Conservation (phyloP, 35 echinoderm and acorn worm species). For the Heliocidaris tuberculata region DNA sequence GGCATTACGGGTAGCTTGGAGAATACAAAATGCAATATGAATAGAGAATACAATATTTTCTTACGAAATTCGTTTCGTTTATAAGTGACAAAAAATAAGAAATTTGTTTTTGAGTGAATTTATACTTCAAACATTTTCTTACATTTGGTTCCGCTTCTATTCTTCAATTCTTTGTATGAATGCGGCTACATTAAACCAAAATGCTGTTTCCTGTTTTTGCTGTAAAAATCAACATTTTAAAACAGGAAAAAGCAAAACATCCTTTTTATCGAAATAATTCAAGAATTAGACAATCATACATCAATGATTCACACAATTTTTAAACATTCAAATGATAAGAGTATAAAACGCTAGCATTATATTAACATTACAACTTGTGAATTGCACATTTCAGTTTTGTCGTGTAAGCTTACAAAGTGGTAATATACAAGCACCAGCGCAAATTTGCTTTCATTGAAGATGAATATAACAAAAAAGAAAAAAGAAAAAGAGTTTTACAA, state of each 20-base stretch:
- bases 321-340: neutral
- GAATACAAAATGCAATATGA: conserved; percentile 44
- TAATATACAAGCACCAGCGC: neutral
- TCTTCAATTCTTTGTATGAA: neutral
- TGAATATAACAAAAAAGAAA: neutral
- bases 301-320: neutral
- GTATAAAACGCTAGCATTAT: neutral
- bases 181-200: neutral
- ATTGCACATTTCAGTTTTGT: conserved; percentile 3
- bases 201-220: neutral
- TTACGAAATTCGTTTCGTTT: neutral
- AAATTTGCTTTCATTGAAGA: neutral
- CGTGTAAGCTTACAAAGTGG: neutral
- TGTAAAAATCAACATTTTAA: neutral
- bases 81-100: neutral
- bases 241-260: neutral
- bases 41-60: conserved; percentile 10
- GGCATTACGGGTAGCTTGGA: neutral
- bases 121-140: neutral
- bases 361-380: neutral
- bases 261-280: neutral
- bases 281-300: neutral
- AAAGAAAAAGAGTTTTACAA: neutral
- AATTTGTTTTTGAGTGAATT: neutral
- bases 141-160: neutral